These are phyloP conservation scores for Ellobius talpinus DNA, from an alignment of 2,113 vertebrate species.

Conservation along the genomic window DNA sequence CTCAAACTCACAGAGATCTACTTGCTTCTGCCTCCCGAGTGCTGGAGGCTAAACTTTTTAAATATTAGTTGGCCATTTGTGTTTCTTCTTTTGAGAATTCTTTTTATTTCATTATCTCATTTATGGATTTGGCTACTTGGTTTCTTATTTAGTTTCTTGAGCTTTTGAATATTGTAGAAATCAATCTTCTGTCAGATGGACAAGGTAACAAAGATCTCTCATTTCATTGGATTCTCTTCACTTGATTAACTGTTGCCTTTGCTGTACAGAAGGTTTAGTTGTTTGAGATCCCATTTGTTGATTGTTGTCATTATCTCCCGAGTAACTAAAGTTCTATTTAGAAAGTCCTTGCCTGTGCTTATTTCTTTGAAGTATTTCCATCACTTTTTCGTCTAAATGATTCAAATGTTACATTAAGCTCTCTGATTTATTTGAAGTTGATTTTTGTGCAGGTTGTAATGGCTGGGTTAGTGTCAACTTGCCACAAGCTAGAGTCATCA, in stretches of 20 bases:
- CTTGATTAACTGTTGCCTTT: background rate
- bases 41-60: background rate
- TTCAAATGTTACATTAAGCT: background rate
- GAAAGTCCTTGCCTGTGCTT: background rate
- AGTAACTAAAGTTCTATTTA: background rate
- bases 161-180: background rate
- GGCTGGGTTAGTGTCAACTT: background rate
- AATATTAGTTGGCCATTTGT: background rate
- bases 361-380: background rate
- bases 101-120: background rate
- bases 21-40: too few relatives aligned
- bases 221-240: background rate
- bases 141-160: background rate
- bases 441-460: background rate
- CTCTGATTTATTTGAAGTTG: background rate
- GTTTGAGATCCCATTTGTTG: too few relatives aligned
- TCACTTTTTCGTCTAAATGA: background rate
- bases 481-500: background rate
- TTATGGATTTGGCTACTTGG: background rate
- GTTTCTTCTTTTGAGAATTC: background rate
- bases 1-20: too few relatives aligned
- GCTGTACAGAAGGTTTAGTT: background rate
- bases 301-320: background rate
- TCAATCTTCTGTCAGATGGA: background rate
- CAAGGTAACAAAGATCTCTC: background rate